Evolutionary conservation across 1,140 invertebrate species (phyloP), one percentile per base, ranked within the genome.

Genomic region (Drosophila littoralis): DNA sequence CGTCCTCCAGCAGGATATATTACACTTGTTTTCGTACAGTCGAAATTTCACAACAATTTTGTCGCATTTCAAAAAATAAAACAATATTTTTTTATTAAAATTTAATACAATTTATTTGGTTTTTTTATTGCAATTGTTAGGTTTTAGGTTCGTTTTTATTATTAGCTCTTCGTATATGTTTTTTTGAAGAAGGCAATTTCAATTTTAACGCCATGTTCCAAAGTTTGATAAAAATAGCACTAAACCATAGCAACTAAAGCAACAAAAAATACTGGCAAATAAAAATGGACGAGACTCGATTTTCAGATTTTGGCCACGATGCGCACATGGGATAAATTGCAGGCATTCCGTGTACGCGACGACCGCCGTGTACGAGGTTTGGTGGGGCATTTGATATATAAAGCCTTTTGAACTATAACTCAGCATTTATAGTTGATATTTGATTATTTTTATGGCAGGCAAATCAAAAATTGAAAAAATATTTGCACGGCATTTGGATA

Each of bases 341-440:
- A 13, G 40, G 66, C 46, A 78, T 78, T 86, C 59, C 82, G 82
- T 76, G 82, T 86, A 81, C 78, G 79, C 66, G 46, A 77, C 71
- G 51, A 75, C 54, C 59, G 58, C 45, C 38, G 43, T 64, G 64
- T 22, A 45, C 64, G 15, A 55, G 51, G 15, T 15, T 36, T 12
- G 42, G 15, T 17, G 76, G 61, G 69, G 60, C 65, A 73, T 82
- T 86, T 86, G 83, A 86, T 82, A 82, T 79, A 86, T 82, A 73
- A 76, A 76, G 64, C 79, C 46, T 63, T 81, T 76, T 61, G 60
- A 71, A 69, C 83, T 76, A 88, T 88, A 85, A 88, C 75, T 82
- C 82, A 79, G 57, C 79, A 79, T 86, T 86, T 76, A 75, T 82
- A 70, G 75, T 67, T 66, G 70, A 72, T 79, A 79, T 79, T 85